Evolutionary conservation across 2,113 vertebrate genomes (phyloP).

Genomic region (Vidua chalybeata): DNA sequence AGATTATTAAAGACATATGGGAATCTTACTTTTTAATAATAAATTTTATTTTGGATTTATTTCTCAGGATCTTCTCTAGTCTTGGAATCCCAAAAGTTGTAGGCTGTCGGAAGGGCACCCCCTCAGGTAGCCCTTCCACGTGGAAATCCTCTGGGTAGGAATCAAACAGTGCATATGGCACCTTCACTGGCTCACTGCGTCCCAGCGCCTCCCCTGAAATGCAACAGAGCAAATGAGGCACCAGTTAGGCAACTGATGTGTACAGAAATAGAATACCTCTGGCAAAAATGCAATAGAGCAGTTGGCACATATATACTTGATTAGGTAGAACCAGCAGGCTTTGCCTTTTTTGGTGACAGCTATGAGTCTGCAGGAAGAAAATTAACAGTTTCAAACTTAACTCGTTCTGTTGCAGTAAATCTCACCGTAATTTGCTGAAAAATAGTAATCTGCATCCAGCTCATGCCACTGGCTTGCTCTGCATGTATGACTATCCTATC

Average conservation of each 20-base stretch:
- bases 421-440: not conserved
- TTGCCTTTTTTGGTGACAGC: not conserved
- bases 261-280: not conserved
- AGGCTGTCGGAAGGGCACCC: constrained; percentile 79
- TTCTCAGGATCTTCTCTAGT: constrained; percentile 83
- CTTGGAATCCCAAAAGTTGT: constrained; percentile 83
- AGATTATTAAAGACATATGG: not conserved
- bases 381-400: not conserved
- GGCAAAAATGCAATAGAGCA: not conserved
- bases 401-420: not conserved
- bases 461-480: not conserved
- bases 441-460: not conserved
- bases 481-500: not conserved
- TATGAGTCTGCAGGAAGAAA: not conserved
- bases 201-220: constrained; percentile 78
- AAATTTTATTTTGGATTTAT: constrained; percentile 79
- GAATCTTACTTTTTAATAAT: constrained; percentile 80
- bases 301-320: not conserved
- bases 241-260: not conserved
- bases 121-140: constrained; percentile 79
- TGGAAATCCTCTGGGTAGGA: constrained; percentile 76
- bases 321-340: not conserved
- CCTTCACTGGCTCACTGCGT: constrained; percentile 73
- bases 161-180: constrained; percentile 78
- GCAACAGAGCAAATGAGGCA: not conserved